phyloP scores from a whole-genome alignment of 1,140 invertebrate species.

The Oryzaephilus surinamensis region DNA sequence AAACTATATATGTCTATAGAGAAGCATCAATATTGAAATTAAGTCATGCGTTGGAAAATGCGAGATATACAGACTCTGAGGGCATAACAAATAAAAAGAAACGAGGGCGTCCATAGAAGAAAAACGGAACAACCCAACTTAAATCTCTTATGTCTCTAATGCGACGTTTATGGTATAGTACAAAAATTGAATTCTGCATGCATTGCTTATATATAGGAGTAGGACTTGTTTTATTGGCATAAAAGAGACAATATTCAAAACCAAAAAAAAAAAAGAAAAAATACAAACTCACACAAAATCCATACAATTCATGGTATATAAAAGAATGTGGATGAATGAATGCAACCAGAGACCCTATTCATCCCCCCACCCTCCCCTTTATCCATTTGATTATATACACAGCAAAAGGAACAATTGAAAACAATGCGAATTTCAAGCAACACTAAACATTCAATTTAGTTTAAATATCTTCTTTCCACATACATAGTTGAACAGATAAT shows the following conservation, averaged over 20 bases:
- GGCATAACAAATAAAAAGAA: too few relatives aligned
- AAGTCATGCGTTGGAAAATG: conserved; percentile 5
- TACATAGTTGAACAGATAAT: too few relatives aligned
- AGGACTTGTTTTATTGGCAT: too few relatives aligned
- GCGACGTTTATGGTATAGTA: conserved; percentile 3
- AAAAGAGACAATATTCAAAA: not conserved
- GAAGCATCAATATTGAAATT: conserved; percentile 4
- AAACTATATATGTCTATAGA: too few relatives aligned
- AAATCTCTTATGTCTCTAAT: conserved; percentile 1
- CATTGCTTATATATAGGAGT: not conserved
- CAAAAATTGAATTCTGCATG: conserved; percentile 5
- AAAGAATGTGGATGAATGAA: too few relatives aligned
- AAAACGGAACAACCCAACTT: not conserved
- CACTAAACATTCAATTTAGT: conserved; percentile 4
- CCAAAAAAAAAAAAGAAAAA: conserved; percentile 4
- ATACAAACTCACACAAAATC: too few relatives aligned
- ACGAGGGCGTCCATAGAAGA: conserved; percentile 1
- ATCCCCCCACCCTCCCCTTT: too few relatives aligned
- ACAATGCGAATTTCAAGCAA: conserved; percentile 7
- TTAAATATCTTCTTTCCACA: conserved; percentile 7
- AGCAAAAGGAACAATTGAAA: too few relatives aligned
- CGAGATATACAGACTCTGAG: too few relatives aligned
- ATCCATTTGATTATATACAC: too few relatives aligned
- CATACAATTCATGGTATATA: too few relatives aligned
- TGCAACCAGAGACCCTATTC: too few relatives aligned